Conservation (phyloP, 2,888 invertebrate genomes). For the Lithophane ornitopus region DNA sequence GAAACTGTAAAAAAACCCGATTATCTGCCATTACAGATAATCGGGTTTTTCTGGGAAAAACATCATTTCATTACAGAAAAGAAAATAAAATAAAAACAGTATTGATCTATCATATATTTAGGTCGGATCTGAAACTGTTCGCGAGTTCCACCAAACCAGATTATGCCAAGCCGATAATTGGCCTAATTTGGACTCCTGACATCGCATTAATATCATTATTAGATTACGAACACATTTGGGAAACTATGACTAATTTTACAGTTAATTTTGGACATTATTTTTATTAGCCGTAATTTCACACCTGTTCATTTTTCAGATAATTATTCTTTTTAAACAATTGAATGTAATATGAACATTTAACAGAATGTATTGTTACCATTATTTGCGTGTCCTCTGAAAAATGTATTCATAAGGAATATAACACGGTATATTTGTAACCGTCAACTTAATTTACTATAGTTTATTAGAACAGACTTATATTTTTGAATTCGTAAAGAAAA, state of each 20-base stretch:
- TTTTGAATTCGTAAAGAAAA: not conserved
- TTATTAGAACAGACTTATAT: not conserved
- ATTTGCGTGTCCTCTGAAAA: not conserved
- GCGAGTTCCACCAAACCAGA: slow-evolving; percentile 59
- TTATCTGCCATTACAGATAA: too few relatives aligned
- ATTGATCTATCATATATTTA: slow-evolving; percentile 61
- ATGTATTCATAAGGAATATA: slow-evolving; percentile 12
- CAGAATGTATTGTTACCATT: slow-evolving; percentile 1
- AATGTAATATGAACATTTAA: not conserved
- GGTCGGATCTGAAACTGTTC: slow-evolving; percentile 55
- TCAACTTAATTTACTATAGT: slow-evolving; percentile 17
- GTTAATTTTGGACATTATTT: not conserved
- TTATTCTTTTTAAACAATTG: slow-evolving; percentile 10
- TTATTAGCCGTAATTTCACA: not conserved
- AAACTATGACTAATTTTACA: slow-evolving; percentile 39
- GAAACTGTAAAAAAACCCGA: too few relatives aligned
- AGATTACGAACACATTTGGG: slow-evolving; percentile 26
- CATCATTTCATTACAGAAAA: too few relatives aligned
- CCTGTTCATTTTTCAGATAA: not conserved
- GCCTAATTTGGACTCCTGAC: slow-evolving; percentile 58
- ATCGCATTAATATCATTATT: slow-evolving; percentile 49
- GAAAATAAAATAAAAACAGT: slow-evolving; percentile 31
- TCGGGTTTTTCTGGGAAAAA: too few relatives aligned
- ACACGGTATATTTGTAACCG: slow-evolving; percentile 28
- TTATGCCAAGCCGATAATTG: slow-evolving; percentile 66